phyloP scores from a whole-genome alignment of 2,797 vertebrate genomes.

The Tadarida brasiliensis region DNA sequence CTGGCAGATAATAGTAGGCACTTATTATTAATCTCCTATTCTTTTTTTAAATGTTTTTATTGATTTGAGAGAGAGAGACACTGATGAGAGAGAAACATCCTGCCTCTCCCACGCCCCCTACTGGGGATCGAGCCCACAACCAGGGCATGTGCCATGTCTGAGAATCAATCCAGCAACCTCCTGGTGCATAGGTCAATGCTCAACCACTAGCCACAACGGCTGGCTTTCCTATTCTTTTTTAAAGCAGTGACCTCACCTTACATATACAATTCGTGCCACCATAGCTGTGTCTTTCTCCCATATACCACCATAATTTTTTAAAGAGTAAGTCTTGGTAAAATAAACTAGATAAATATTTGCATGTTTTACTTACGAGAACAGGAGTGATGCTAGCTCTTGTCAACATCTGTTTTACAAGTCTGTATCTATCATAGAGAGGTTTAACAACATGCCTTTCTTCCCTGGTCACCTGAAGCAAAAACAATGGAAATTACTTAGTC shows the following conservation, averaged over 20 bases:
- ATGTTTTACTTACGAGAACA: constrained; percentile 92
- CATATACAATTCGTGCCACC: not conserved
- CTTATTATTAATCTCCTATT: not conserved
- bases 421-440: constrained; percentile 97
- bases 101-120: no score
- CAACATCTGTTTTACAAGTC: constrained; percentile 99
- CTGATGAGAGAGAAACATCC: no score
- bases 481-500: constrained; percentile 65
- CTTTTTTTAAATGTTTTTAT: constrained; percentile 6
- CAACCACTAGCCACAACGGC: no score
- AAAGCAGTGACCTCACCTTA: constrained; percentile 43
- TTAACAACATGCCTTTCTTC: constrained; percentile 97
- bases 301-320: not conserved
- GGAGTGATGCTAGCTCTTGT: constrained; percentile 97
- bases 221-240: not conserved
- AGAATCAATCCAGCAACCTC: no score
- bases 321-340: constrained; percentile 34
- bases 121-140: no score
- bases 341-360: constrained; percentile 66
- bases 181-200: no score
- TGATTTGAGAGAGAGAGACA: no score
- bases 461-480: constrained; percentile 92
- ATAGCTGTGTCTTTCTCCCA: constrained; percentile 40
- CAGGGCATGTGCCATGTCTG: no score
- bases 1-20: not conserved